Conservation (phyloP, 2,113 vertebrate genomes). For the Eublepharis macularius region DNA sequence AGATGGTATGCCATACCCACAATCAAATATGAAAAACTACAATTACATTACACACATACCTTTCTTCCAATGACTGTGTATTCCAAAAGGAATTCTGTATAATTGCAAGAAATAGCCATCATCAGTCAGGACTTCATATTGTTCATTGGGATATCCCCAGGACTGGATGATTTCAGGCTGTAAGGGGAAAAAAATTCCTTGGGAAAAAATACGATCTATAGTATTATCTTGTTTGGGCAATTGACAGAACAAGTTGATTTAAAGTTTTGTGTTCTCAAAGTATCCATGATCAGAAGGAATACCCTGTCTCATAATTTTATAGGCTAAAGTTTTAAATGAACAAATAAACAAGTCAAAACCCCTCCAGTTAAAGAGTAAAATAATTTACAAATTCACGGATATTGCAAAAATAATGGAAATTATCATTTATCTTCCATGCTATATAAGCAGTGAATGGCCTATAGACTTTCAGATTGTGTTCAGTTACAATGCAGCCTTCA, state of each 20-base stretch:
- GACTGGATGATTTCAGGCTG: conserved; percentile 74
- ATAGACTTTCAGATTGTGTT: too few species aligned
- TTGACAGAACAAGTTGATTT: background rate
- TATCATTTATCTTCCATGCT: too few species aligned
- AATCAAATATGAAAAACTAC: background rate
- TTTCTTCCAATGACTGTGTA: background rate
- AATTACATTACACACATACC: background rate
- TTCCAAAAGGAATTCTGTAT: conserved; percentile 77
- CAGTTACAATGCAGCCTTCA: too few species aligned
- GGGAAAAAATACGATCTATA: background rate
- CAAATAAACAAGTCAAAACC: too few species aligned
- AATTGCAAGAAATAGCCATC: conserved; percentile 80
- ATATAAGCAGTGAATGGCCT: too few species aligned
- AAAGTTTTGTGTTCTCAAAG: background rate
- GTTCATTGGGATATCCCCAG: conserved; percentile 80
- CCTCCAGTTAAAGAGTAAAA: too few species aligned
- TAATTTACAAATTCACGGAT: too few species aligned
- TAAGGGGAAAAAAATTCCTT: background rate
- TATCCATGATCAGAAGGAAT: background rate
- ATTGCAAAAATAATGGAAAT: too few species aligned
- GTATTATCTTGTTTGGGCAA: too few species aligned
- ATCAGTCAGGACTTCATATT: conserved; percentile 77
- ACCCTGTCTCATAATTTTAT: background rate
- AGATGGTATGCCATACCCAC: background rate
- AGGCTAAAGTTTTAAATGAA: background rate